Percentiles rank a stretch among this genome's conserved stretches.
Evolutionary conservation across 1,140 invertebrate species (phyloP).

Genomic region (Hesperophylax magnus): DNA sequence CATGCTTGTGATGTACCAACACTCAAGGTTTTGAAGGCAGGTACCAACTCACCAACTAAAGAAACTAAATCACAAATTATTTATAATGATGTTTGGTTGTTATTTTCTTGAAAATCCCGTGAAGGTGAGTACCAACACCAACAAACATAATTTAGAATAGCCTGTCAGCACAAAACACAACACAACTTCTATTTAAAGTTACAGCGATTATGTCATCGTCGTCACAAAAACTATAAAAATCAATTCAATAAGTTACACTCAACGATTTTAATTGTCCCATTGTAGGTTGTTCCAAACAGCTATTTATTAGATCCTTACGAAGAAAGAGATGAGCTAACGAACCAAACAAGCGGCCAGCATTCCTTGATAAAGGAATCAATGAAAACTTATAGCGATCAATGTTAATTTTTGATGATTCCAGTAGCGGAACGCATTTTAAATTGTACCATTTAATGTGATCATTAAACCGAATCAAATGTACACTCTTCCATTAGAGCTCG

Average conservation of each 20-base stretch:
- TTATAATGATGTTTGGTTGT: too few relatives aligned
- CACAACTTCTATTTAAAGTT: too few relatives aligned
- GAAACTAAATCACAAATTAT: too few relatives aligned
- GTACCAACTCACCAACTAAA: too few relatives aligned
- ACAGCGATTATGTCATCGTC: too few relatives aligned
- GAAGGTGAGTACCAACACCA: too few relatives aligned
- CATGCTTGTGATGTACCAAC: too few relatives aligned
- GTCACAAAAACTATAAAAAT: too few relatives aligned
- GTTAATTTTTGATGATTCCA: constrained; percentile 34
- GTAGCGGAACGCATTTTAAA: constrained; percentile 52
- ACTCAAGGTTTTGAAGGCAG: too few relatives aligned
- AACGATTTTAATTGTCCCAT: constrained; percentile 1
- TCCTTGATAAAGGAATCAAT: constrained; percentile 43
- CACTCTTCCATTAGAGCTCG: constrained; percentile 50
- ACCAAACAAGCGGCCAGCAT: constrained; percentile 5
- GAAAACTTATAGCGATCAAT: constrained; percentile 11
- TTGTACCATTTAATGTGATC: constrained; percentile 54
- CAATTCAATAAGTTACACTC: background rate
- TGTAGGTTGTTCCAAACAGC: background rate
- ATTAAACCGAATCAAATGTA: constrained; percentile 56
- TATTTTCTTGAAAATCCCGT: too few relatives aligned
- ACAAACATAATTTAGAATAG: too few relatives aligned
- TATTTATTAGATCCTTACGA: constrained; percentile 2
- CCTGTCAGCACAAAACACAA: too few relatives aligned
- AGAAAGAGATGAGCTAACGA: constrained; percentile 14